Evolutionary conservation across 2,113 vertebrate species (phyloP).

Genomic region (Pomatorhinus ruficollis): DNA sequence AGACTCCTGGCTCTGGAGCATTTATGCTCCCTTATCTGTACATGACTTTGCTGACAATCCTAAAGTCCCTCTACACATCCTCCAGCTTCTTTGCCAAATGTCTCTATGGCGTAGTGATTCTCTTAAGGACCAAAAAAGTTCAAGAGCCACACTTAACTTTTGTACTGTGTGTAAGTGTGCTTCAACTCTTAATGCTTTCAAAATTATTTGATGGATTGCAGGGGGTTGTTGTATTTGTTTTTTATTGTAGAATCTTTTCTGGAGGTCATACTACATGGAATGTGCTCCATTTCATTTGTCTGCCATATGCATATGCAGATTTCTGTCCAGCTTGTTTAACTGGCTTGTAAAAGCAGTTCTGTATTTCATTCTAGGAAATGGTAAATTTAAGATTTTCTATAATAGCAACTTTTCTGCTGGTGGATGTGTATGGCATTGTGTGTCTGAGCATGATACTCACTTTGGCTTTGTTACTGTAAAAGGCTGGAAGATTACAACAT

Average conservation of each 20-base stretch:
- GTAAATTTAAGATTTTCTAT: neutral
- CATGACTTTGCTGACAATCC: fast-evolving
- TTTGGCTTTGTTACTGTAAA: neutral
- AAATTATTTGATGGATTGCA: neutral
- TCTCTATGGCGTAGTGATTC: fast-evolving
- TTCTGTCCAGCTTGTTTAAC: neutral
- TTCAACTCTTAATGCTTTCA: neutral
- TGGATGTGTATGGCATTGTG: neutral
- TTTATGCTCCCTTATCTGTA: neutral
- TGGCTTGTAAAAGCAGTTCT: neutral
- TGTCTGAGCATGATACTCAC: neutral
- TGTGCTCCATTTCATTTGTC: neutral
- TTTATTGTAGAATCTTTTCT: neutral
- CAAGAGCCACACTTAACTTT: neutral
- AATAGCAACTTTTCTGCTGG: neutral
- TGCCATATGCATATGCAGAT: neutral
- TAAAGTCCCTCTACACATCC: neutral
- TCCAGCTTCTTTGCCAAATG: neutral
- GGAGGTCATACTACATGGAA: neutral
- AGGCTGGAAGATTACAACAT: neutral
- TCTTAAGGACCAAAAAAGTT: neutral
- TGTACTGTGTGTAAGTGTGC: neutral
- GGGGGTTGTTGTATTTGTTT: neutral
- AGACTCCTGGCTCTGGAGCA: neutral
- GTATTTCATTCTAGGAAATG: neutral